Evolutionary conservation across 2,113 vertebrate species (phyloP).

Genomic region (Sorex fumeus): DNA sequence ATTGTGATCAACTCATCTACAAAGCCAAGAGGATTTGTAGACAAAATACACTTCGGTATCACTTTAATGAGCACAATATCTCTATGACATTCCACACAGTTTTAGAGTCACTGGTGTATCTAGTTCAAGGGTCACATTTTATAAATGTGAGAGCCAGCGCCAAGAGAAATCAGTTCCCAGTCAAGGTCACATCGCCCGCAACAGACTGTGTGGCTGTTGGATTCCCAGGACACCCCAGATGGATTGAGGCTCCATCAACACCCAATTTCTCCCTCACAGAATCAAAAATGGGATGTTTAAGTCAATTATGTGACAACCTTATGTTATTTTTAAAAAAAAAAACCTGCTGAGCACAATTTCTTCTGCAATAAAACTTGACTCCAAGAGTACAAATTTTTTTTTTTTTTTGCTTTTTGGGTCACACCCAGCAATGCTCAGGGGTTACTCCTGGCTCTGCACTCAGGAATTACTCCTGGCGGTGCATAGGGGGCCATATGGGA

Average conservation of each 20-base stretch:
- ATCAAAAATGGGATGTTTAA: not conserved
- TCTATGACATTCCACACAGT: not conserved
- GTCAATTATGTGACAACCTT: not conserved
- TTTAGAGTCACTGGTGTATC: not conserved
- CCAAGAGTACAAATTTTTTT: conserved; percentile 18
- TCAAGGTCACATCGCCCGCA: not conserved
- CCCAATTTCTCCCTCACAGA: not conserved
- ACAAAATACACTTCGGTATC: conserved; percentile 7
- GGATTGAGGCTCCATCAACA: not conserved
- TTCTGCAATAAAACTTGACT: not conserved
- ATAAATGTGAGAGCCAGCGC: not conserved
- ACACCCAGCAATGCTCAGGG: too few species aligned
- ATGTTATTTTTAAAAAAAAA: not conserved
- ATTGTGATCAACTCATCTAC: not conserved
- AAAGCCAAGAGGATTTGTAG: not conserved
- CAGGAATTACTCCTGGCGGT: too few species aligned
- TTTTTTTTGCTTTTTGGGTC: too few species aligned
- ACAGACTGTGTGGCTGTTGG: not conserved
- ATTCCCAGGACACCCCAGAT: too few species aligned
- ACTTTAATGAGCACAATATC: not conserved
- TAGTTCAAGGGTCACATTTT: not conserved
- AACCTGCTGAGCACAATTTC: not conserved
- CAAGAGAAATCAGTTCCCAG: conserved; percentile 1
- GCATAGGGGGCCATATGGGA: too few species aligned
- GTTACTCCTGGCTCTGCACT: too few species aligned